A percentile compares a stretch with the other conserved stretches of the same genome.
These are phyloP conservation scores for Archivesica marissinica DNA, from an alignment of 1,140 invertebrate genomes.

Conservation along the genomic window DNA sequence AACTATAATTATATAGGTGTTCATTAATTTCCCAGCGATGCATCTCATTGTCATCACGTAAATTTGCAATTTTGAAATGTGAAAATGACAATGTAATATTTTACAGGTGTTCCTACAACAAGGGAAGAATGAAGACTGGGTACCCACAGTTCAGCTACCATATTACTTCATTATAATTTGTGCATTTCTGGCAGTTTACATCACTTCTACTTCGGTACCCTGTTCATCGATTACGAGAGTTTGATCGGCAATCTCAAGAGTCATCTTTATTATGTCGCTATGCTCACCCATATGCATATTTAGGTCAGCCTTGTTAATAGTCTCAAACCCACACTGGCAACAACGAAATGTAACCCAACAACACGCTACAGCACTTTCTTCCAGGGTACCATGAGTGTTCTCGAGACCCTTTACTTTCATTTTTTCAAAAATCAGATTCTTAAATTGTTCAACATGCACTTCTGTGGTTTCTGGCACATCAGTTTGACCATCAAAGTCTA, in stretches of 20 bases:
- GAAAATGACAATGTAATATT: too few species aligned
- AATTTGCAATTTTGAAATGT: too few species aligned
- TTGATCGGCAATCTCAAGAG: conserved; percentile 70
- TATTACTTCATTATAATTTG: background rate
- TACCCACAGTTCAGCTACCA: background rate
- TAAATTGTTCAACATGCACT: conserved; percentile 70
- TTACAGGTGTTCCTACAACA: too few species aligned
- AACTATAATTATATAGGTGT: too few species aligned
- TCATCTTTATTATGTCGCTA: conserved; percentile 79
- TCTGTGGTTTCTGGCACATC: conserved; percentile 69
- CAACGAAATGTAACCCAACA: conserved; percentile 82
- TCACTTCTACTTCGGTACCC: conserved; percentile 17
- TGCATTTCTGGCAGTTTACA: background rate
- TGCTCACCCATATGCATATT: conserved; percentile 82
- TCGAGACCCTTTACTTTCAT: conserved; percentile 72
- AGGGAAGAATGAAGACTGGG: background rate
- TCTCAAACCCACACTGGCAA: conserved; percentile 84
- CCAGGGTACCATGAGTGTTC: conserved; percentile 58
- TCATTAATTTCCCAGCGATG: too few species aligned
- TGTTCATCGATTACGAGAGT: conserved; percentile 23
- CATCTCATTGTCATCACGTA: too few species aligned
- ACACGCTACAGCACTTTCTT: conserved; percentile 64
- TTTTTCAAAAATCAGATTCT: conserved; percentile 72
- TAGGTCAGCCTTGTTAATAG: conserved; percentile 81
- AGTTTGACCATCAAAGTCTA: conserved; percentile 80